Evolutionary conservation across 2,888 invertebrate genomes (phyloP), one percentile per base, ranked within the genome.

Genomic region (Cheilosia soror): DNA sequence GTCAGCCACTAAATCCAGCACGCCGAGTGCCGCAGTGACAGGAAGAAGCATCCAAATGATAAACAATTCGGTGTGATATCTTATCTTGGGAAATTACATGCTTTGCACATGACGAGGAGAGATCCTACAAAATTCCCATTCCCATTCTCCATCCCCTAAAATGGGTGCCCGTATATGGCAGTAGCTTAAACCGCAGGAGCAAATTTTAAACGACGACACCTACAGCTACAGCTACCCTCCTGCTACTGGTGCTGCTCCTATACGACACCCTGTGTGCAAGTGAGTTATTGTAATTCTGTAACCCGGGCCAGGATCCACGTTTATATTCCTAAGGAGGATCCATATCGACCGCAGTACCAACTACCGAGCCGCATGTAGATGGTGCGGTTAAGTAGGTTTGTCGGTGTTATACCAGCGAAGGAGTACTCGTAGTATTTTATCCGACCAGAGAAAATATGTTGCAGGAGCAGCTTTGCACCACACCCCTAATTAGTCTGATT

Each of bases 401-500:
- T 69, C 60, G 79, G 81, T 65, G 49, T 53, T 42, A 27, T 42
- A 29, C 42, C 40, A 15, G 40, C 40, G 40, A n/a, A 53, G 68
- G 49, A 62, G 77, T 47, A 9, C 44, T 68, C 68, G 9, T 11
- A 4, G 68, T 62, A 57, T 75, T 65, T 60, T 68, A 66, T 60
- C 60, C 42, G 37, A 15, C 31, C 42, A 25, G 42, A 63, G 68
- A 47, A 76, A 77, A 66, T 65, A 77, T 58, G 85, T 75, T 78
- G 75, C 76, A 79, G 72, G 63, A 84, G 72, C 80, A 84, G 78
- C 73, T 66, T 78, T 69, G 72, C 73, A 77, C 76, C 84, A 77
- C 84, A 84, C 87, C 79, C 79, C 84, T 87, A 87, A 87, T 87
- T 87, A 87, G 87, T 76, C 87, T 87, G 87, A 87, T 87, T 87